phyloP scores from a whole-genome alignment of 2,888 invertebrate species.

The Drosophila antonietae region DNA sequence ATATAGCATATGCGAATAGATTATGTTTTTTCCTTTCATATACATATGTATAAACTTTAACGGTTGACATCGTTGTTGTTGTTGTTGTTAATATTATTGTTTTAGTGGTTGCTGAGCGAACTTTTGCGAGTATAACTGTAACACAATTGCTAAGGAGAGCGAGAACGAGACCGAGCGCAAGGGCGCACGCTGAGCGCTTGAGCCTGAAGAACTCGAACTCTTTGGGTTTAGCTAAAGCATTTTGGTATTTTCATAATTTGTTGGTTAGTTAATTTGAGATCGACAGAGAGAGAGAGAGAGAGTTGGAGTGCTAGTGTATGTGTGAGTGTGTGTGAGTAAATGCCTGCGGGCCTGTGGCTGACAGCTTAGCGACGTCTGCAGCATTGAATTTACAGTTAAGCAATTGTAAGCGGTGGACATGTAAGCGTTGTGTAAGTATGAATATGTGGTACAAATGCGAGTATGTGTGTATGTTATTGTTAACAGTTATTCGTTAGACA shows the following conservation, averaged over 20 bases:
- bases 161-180: constrained; percentile 15
- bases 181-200: constrained; percentile 14
- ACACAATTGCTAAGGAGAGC: constrained; percentile 17
- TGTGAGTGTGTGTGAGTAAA: constrained; percentile 31
- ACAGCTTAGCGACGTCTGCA: constrained; percentile 71
- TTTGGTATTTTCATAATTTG: not conserved
- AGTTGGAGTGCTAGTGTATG: constrained; percentile 17
- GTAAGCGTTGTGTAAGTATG: not conserved
- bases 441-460: constrained; percentile 1
- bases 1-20: constrained; percentile 25
- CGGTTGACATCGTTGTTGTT: constrained; percentile 43
- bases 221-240: constrained; percentile 51
- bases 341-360: constrained; percentile 54
- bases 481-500: constrained; percentile 22
- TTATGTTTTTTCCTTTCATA: constrained; percentile 15
- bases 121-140: constrained; percentile 21
- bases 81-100: constrained; percentile 13
- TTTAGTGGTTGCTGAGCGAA: constrained; percentile 37
- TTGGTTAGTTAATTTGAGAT: constrained; percentile 42
- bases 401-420: constrained; percentile 2
- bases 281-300: constrained; percentile 2
- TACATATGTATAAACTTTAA: constrained; percentile 27
- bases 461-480: constrained; percentile 14
- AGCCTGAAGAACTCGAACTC: constrained; percentile 24
- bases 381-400: constrained; percentile 20